Conservation (phyloP, 1,140 invertebrate genomes). For the Holotrichia oblita region DNA sequence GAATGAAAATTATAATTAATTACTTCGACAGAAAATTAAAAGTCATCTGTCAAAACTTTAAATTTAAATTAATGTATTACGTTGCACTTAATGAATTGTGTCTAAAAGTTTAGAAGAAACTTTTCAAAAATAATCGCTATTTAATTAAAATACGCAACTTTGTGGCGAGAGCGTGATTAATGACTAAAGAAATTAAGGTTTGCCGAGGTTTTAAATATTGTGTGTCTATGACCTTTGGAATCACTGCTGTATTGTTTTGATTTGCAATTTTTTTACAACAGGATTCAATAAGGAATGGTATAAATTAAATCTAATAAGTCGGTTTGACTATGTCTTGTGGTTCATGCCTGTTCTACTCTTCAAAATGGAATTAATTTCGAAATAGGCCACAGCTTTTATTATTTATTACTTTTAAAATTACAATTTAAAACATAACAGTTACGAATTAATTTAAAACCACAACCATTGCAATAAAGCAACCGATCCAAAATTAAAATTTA, state of each 20-base stretch:
- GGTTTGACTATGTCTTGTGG: too few relatives aligned
- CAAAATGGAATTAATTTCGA: too few relatives aligned
- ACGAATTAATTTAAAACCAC: conserved; percentile 20
- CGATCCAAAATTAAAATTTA: conserved; percentile 18
- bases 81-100: not conserved
- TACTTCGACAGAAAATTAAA: not conserved
- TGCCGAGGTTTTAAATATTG: too few relatives aligned
- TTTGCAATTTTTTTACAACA: too few relatives aligned
- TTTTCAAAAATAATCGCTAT: not conserved
- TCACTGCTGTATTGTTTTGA: too few relatives aligned
- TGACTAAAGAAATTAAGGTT: not conserved
- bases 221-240: too few relatives aligned
- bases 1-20: too few relatives aligned
- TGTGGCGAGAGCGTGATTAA: not conserved
- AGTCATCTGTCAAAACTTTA: not conserved
- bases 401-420: not conserved
- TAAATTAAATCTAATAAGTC: too few relatives aligned
- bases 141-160: not conserved
- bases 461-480: not conserved
- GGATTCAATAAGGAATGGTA: too few relatives aligned
- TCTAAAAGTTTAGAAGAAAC: not conserved
- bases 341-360: too few relatives aligned
- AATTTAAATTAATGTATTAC: not conserved
- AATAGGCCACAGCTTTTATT: too few relatives aligned
- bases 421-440: not conserved